phyloP scores from a whole-genome alignment of 2,113 vertebrate species.

The Columba janthina region DNA sequence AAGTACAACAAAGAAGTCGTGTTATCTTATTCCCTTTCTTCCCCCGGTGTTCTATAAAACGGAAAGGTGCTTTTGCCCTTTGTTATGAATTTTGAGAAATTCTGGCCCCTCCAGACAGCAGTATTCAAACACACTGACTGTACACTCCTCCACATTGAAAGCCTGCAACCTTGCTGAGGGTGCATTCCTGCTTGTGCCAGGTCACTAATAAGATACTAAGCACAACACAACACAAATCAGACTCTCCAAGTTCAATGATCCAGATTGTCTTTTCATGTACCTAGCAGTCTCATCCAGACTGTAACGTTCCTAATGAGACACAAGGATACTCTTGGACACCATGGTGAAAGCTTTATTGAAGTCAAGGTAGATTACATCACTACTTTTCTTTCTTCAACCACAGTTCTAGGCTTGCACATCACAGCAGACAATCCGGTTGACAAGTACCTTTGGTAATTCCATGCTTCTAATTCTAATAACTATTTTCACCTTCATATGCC shows the following conservation, averaged over 20 bases:
- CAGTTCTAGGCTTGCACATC: not conserved
- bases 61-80: not conserved
- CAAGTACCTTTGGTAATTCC: not conserved
- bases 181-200: not conserved
- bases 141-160: accelerated
- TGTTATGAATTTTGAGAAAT: not conserved
- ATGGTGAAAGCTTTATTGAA: not conserved
- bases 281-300: not conserved
- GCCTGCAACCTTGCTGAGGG: not conserved
- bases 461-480: not conserved
- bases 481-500: not conserved
- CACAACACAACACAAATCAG: not conserved
- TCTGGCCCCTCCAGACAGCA: not conserved
- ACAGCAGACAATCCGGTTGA: not conserved
- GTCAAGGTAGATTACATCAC: not conserved
- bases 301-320: not conserved
- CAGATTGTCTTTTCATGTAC: not conserved
- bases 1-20: not conserved
- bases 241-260: not conserved
- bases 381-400: not conserved
- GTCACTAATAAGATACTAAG: not conserved
- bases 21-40: not conserved
- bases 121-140: not conserved
- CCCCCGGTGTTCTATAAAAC: not conserved
- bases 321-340: not conserved